Conservation (phyloP, 92 coral and sea anemone genomes). For the Montipora capitata region DNA sequence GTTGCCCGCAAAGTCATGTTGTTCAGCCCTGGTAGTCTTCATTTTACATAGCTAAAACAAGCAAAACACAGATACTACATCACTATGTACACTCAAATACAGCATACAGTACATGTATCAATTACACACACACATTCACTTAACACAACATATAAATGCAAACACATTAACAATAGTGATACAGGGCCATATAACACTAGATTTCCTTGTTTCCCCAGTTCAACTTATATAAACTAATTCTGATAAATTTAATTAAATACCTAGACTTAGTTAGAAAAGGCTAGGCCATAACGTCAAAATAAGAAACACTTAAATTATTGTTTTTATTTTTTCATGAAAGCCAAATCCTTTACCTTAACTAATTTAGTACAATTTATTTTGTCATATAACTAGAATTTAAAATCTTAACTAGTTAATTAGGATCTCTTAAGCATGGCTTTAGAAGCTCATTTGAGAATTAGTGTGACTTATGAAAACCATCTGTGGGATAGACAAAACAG, state of each 20-base stretch:
- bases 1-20: background rate
- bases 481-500: background rate
- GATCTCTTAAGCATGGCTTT: background rate
- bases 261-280: background rate
- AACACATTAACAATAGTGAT: slow-evolving; percentile 28
- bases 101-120: background rate
- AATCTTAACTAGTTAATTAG: background rate
- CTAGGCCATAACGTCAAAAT: slow-evolving; percentile 7
- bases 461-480: background rate
- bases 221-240: background rate
- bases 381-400: background rate
- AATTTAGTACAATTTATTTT: background rate
- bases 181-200: slow-evolving; percentile 64
- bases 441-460: background rate
- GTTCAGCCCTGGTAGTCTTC: background rate
- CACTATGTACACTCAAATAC: no score
- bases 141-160: background rate
- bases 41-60: background rate
- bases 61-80: background rate
- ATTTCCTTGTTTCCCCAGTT: slow-evolving; percentile 22
- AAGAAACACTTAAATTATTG: background rate
- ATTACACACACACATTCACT: background rate
- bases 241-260: background rate
- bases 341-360: background rate
- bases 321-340: background rate